Percentiles rank a stretch among this genome's conserved stretches.
phyloP scores from a whole-genome alignment of 2,888 invertebrate species.

The Eupeodes luniger region DNA sequence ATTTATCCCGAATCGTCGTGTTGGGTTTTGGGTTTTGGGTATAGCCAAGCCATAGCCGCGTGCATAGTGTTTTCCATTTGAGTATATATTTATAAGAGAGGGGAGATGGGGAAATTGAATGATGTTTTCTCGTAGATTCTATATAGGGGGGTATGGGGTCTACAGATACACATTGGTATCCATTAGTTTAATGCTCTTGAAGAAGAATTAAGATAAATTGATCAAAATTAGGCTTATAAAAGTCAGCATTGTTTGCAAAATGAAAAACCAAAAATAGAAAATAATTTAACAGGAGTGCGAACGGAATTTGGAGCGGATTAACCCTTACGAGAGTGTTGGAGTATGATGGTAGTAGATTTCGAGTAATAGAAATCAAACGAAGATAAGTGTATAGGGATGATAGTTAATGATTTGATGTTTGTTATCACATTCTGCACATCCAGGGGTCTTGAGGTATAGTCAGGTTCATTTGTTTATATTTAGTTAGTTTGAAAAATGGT shows the following conservation, averaged over 20 bases:
- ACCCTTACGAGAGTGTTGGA: not conserved
- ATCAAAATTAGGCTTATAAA: conserved; percentile 80
- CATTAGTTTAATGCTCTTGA: conserved; percentile 83
- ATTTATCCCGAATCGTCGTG: conserved; percentile 52
- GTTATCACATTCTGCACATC: too few species aligned
- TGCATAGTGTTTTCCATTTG: not conserved
- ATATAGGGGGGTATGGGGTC: not conserved
- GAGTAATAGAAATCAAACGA: conserved; percentile 33
- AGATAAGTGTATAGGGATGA: conserved; percentile 39
- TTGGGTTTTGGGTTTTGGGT: not conserved
- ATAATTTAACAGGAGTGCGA: not conserved
- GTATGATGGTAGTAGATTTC: conserved; percentile 19
- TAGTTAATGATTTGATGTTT: conserved; percentile 25
- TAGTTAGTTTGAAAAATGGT: conserved; percentile 70
- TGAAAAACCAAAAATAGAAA: conserved; percentile 50
- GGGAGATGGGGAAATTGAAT: conserved; percentile 1
- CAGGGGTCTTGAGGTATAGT: not conserved
- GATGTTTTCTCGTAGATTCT: conserved; percentile 8
- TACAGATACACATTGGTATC: conserved; percentile 77
- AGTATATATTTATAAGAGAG: not conserved
- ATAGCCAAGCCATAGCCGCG: not conserved
- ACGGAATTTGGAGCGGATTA: not conserved
- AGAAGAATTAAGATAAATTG: conserved; percentile 84
- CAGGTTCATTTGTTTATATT: conserved; percentile 71
- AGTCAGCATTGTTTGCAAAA: conserved; percentile 68